A percentile compares a stretch with the other conserved stretches of the same genome.
Conservation (phyloP, 2,113 vertebrate species). For the Trinectes maculatus region DNA sequence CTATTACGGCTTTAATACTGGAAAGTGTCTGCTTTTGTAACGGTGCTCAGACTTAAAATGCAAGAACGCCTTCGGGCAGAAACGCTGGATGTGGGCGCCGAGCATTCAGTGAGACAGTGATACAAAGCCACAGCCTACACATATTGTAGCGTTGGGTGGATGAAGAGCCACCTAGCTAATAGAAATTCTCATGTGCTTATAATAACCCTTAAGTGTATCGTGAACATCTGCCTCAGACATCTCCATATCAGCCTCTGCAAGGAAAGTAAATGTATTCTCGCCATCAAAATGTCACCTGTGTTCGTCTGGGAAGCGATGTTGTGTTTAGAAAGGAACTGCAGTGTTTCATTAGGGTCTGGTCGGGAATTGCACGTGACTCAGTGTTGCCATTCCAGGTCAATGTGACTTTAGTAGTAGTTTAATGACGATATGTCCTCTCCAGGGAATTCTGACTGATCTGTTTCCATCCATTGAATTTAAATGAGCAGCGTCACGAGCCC, state of each 20-base stretch:
- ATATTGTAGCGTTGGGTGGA: slow-evolving; percentile 20
- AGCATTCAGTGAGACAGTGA: slow-evolving; percentile 15
- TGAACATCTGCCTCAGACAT: slow-evolving; percentile 6
- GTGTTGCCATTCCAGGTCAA: background rate
- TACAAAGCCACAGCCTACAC: slow-evolving; percentile 33
- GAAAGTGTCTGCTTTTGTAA: slow-evolving; percentile 20
- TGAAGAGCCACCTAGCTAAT: slow-evolving; percentile 23
- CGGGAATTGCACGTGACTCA: slow-evolving; percentile 3
- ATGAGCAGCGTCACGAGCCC: no score
- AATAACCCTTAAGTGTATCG: slow-evolving; percentile 8
- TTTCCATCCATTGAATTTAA: slow-evolving; percentile 34
- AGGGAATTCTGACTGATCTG: slow-evolving; percentile 30
- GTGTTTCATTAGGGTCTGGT: background rate
- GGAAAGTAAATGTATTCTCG: slow-evolving; percentile 26
- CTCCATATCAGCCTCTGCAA: slow-evolving; percentile 1
- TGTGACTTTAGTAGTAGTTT: no score
- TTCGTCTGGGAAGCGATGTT: slow-evolving; percentile 12
- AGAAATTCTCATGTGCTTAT: slow-evolving; percentile 16
- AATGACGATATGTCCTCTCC: no score
- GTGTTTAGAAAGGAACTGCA: slow-evolving; percentile 8
- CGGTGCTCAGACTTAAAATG: slow-evolving; percentile 11
- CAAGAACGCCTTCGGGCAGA: slow-evolving; percentile 5
- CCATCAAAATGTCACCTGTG: slow-evolving; percentile 19
- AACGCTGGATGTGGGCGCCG: slow-evolving; percentile 24
- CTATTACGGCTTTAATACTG: background rate